Base-by-base conservation (phyloP, 1,140 invertebrate genomes). In the Bombus impatiens region DNA sequence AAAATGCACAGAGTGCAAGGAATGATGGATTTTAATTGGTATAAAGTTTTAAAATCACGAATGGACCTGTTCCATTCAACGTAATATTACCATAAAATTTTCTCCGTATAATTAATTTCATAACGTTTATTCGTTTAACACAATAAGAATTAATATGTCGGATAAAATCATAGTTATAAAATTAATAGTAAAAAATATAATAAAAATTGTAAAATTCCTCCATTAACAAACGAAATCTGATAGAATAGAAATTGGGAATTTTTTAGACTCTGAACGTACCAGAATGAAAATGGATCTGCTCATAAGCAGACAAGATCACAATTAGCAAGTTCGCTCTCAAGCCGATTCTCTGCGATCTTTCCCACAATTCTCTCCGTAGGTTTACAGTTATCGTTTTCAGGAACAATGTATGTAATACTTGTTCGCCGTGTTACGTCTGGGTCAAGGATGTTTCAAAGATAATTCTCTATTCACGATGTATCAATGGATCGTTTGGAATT, bases 381-480 rank as follows among this genome's bases (percentile, higher is more conserved):
- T 67, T 68, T 68, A 79, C 62, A 79, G 78, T 79, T 79, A 79
- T 32, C 65, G 65, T 79, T 53, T 79, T 79, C 62, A 47, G 25
- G 32, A 79, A 79, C 78, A 68, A 44, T 79, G 65, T 67, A 78
- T 53, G 65, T 65, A 78, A 78, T 44, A 78, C 40, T 67, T 67
- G 28, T 67, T 32, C n/a, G 9, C 10, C 28, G 59, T 15, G 78
- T 47, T 79, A 70, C 65, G 78, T 80, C 78, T 80, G 42, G 62
- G 65, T 80, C 65, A 80, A 80, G 78, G 78, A 80, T 80, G 65
- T 37, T 40, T 25, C 13, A 80, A 53, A 80, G 65, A 32, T 70
- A 32, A 53, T 37, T 68, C 32, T 12, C 12, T 25, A 9, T 25
- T 47, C 37, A 28, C 40, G 6, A 22, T 5, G 22, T 35, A 67